Conservation (phyloP, 1,140 invertebrate species). For the Hyles vespertilio region DNA sequence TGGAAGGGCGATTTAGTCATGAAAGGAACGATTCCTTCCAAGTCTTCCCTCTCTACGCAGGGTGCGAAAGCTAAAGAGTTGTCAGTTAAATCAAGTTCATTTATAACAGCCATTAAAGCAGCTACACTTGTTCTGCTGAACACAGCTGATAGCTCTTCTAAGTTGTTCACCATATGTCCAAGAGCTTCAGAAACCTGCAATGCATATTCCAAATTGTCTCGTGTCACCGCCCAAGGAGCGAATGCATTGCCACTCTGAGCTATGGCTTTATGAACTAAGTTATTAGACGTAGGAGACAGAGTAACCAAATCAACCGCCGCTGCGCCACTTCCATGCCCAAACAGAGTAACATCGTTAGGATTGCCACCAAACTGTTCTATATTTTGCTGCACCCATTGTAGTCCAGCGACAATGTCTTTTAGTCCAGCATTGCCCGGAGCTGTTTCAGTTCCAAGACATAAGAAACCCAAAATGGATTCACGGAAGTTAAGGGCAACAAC, state of each 20-base stretch:
- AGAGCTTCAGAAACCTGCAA: constrained; percentile 50
- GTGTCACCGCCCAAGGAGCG: constrained; percentile 69
- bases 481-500: constrained; percentile 54
- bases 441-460: constrained; percentile 77
- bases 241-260: constrained; percentile 72
- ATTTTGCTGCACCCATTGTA: constrained; percentile 94
- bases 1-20: constrained; percentile 47
- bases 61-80: constrained; percentile 60
- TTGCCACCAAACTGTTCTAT: constrained; percentile 93
- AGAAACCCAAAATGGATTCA: constrained; percentile 72
- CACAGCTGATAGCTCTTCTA: constrained; percentile 42
- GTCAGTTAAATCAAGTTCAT: constrained; percentile 54
- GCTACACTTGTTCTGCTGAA: constrained; percentile 51
- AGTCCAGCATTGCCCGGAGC: constrained; percentile 93
- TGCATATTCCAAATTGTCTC: constrained; percentile 53
- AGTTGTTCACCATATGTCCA: constrained; percentile 42
- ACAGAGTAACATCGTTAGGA: constrained; percentile 89
- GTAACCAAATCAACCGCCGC: constrained; percentile 90
- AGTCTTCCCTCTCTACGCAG: constrained; percentile 47
- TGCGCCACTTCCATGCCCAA: constrained; percentile 96
- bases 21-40: constrained; percentile 42
- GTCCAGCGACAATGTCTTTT: constrained; percentile 93
- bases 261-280: constrained; percentile 71
- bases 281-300: constrained; percentile 52
- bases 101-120: constrained; percentile 58